A percentile compares a stretch with the other conserved stretches of the same genome.
Conservation (phyloP, 2,113 vertebrate species). For the Oenanthe melanoleuca region DNA sequence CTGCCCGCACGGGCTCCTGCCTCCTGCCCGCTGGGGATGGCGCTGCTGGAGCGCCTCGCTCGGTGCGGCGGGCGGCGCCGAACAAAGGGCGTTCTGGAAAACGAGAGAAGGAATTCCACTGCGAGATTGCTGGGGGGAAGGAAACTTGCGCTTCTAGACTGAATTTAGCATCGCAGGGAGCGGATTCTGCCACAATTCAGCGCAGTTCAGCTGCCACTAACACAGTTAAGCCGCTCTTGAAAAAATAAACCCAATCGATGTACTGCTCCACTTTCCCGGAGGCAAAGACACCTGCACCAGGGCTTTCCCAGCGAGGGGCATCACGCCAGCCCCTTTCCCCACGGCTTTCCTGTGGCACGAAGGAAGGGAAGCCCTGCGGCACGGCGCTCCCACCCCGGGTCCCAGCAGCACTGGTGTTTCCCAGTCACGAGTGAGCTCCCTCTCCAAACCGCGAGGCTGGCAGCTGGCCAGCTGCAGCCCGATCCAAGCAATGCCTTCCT, state of each 20-base stretch:
- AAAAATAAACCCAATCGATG: too few relatives aligned
- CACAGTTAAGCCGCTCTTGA: not conserved
- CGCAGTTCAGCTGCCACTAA: not conserved
- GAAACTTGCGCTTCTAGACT: too few relatives aligned
- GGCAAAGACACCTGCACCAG: too few relatives aligned
- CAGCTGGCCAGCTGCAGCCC: not conserved
- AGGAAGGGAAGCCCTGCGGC: not conserved
- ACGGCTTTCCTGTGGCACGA: accelerated
- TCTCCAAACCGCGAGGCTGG: not conserved
- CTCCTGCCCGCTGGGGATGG: not conserved
- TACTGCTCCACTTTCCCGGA: not conserved
- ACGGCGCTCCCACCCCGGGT: not conserved
- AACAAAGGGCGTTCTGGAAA: not conserved
- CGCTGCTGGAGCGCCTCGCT: not conserved
- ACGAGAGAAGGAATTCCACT: not conserved
- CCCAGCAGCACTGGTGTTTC: not conserved
- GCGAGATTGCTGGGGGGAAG: accelerated
- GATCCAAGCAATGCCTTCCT: not conserved
- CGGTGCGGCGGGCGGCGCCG: accelerated
- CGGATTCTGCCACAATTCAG: not conserved
- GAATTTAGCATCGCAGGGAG: not conserved
- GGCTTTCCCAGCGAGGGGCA: not conserved
- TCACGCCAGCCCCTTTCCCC: not conserved
- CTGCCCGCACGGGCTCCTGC: not conserved
- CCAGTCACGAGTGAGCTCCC: not conserved